Evolutionary conservation across 2,888 invertebrate species (phyloP).

Genomic region (Thereva unica): DNA sequence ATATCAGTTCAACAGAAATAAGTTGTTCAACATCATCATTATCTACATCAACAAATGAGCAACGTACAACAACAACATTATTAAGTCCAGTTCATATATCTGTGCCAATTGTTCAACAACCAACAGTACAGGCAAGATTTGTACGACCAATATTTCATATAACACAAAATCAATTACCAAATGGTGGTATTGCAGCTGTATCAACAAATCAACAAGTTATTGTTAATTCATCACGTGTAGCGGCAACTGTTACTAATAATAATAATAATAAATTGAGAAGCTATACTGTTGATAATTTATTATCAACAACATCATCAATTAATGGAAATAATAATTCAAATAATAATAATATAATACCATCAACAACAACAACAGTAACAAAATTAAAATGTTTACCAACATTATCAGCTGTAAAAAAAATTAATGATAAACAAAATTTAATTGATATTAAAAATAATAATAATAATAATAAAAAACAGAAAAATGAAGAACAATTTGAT

Average conservation of each 20-base stretch:
- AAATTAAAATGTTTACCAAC: conserved; percentile 34
- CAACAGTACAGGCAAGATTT: conserved; percentile 7
- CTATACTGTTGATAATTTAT: background rate
- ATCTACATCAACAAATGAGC: background rate
- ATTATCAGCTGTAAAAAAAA: conserved; percentile 48
- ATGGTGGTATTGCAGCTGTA: background rate
- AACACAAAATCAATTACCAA: background rate
- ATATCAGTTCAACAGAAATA: conserved; percentile 45
- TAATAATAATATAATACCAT: background rate
- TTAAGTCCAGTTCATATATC: conserved; percentile 7
- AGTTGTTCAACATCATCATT: conserved; percentile 43
- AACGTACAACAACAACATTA: background rate
- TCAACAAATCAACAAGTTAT: background rate
- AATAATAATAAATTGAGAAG: too few relatives aligned
- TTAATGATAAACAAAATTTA: conserved; percentile 49
- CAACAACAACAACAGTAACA: conserved; percentile 2
- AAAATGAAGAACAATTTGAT: conserved; percentile 59
- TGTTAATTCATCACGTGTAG: background rate
- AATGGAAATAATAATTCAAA: background rate
- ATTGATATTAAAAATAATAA: background rate
- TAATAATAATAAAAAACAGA: background rate
- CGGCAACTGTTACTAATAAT: too few relatives aligned
- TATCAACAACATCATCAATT: background rate
- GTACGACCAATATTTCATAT: conserved; percentile 12
- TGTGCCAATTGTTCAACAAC: conserved; percentile 8